These are phyloP conservation scores for Gracilinanus agilis DNA, from an alignment of 2,113 vertebrate genomes.

Conservation along the genomic window DNA sequence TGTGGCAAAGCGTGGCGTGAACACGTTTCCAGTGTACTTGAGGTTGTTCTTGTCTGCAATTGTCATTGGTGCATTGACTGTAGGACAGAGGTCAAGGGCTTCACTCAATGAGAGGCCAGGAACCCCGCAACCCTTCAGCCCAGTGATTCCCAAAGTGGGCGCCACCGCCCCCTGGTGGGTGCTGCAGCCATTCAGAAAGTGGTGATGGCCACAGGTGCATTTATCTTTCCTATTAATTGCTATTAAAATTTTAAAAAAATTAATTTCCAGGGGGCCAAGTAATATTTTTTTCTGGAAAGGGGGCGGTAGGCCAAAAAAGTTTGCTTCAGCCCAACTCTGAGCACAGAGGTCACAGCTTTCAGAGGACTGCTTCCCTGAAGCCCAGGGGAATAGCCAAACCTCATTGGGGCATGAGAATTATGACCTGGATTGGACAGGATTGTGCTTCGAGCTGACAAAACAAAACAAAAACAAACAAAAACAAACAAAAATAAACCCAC, in stretches of 20 bases:
- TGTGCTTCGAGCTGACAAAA: background rate
- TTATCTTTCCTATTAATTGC: no score
- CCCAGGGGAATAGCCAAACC: background rate
- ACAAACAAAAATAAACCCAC: background rate
- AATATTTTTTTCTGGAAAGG: no score
- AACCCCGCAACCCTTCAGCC: background rate
- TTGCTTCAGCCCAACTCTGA: rapidly evolving
- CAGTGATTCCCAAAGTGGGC: no score
- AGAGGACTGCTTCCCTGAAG: background rate
- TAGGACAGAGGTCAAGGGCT: background rate
- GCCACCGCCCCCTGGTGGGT: no score
- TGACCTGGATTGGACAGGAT: background rate
- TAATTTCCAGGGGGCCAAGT: no score
- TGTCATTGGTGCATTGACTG: conserved; percentile 64
- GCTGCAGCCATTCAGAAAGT: no score
- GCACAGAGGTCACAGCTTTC: background rate
- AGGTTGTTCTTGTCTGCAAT: conserved; percentile 64
- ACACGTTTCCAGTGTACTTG: conserved; percentile 52
- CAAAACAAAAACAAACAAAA: background rate
- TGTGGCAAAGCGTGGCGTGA: conserved; percentile 69
- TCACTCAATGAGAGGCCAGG: background rate
- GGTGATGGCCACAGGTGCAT: no score
- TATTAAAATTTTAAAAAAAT: no score
- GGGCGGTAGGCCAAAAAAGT: no score
- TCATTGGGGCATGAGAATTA: background rate